Percentiles rank a stretch among this genome's conserved stretches.
phyloP scores from a whole-genome alignment of 2,888 invertebrate species.

The Clitarchus hookeri region DNA sequence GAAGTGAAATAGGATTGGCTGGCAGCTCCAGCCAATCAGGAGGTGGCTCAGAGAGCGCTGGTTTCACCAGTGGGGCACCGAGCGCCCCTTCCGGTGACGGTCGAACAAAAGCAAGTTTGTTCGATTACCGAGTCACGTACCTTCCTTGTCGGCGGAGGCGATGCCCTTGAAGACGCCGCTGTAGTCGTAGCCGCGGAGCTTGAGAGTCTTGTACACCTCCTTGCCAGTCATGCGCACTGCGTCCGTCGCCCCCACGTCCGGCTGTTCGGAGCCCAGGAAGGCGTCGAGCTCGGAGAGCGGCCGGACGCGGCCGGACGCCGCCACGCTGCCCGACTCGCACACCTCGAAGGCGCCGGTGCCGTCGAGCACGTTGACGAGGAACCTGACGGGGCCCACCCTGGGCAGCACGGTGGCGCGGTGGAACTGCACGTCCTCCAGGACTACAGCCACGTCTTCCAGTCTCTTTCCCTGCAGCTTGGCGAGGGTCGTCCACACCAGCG shows the following conservation, averaged over 20 bases:
- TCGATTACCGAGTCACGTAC: not conserved
- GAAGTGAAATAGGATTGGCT: no score
- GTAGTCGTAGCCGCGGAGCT: constrained; percentile 71
- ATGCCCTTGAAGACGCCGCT: constrained; percentile 66
- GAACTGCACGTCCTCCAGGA: constrained; percentile 60
- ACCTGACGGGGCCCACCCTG: constrained; percentile 41
- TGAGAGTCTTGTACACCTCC: constrained; percentile 72
- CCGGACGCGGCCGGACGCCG: constrained; percentile 35
- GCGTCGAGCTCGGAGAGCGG: not conserved
- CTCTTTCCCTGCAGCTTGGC: constrained; percentile 54
- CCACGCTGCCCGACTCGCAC: constrained; percentile 37
- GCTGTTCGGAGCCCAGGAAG: not conserved
- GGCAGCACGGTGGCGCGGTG: constrained; percentile 44
- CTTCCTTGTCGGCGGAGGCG: constrained; percentile 52
- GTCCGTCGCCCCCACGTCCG: constrained; percentile 25
- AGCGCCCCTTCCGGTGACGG: no score
- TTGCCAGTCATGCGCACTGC: constrained; percentile 51
- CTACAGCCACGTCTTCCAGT: constrained; percentile 60
- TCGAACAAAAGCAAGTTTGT: no score
- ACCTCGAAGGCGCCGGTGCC: constrained; percentile 41
- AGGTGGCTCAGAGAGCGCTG: no score
- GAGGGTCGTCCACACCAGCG: constrained; percentile 60
- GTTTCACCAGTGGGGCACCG: no score
- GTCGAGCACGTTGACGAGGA: constrained; percentile 40
- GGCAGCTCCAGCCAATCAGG: no score